Evolutionary conservation across 2,797 vertebrate genomes (phyloP).

Genomic region (Zenarchopterus dispar): DNA sequence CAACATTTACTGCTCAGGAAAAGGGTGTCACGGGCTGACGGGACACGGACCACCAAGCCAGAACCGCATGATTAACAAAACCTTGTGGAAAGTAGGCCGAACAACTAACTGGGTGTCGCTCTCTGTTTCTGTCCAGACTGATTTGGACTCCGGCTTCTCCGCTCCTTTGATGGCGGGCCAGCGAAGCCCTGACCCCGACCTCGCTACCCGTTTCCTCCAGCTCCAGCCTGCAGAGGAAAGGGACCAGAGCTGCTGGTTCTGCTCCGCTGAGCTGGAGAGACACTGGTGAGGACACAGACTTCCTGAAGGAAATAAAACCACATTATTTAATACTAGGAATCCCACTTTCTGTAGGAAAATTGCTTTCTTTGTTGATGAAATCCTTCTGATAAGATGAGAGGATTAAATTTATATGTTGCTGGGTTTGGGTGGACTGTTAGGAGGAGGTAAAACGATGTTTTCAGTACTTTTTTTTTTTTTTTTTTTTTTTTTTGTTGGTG

Average conservation of each 20-base stretch:
- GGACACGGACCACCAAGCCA: slow-evolving; percentile 1
- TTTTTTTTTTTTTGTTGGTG: too few relatives aligned
- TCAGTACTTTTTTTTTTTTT: too few relatives aligned
- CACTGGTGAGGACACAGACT: not conserved
- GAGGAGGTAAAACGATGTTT: too few relatives aligned
- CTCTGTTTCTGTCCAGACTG: slow-evolving; percentile 60
- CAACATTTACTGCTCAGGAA: slow-evolving; percentile 29
- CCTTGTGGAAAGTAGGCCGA: slow-evolving; percentile 5
- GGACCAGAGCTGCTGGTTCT: slow-evolving; percentile 17
- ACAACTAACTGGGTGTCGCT: slow-evolving; percentile 10
- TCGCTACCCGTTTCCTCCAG: slow-evolving; percentile 48
- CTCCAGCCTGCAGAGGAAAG: slow-evolving; percentile 21
- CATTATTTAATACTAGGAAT: slow-evolving; percentile 36
- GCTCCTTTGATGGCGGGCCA: slow-evolving; percentile 55
- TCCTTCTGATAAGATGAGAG: not conserved
- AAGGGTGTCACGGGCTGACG: slow-evolving; percentile 9
- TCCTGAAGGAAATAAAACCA: slow-evolving; percentile 29
- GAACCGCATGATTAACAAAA: slow-evolving; percentile 3
- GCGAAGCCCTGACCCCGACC: slow-evolving; percentile 46
- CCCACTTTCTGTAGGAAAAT: slow-evolving; percentile 5
- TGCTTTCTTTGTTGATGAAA: slow-evolving; percentile 1
- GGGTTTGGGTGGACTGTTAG: not conserved
- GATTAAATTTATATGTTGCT: not conserved
- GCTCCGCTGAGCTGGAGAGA: slow-evolving; percentile 12
- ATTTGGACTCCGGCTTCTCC: slow-evolving; percentile 28